phyloP scores from a whole-genome alignment of 2,888 invertebrate species.

The Phytoseiulus persimilis region DNA sequence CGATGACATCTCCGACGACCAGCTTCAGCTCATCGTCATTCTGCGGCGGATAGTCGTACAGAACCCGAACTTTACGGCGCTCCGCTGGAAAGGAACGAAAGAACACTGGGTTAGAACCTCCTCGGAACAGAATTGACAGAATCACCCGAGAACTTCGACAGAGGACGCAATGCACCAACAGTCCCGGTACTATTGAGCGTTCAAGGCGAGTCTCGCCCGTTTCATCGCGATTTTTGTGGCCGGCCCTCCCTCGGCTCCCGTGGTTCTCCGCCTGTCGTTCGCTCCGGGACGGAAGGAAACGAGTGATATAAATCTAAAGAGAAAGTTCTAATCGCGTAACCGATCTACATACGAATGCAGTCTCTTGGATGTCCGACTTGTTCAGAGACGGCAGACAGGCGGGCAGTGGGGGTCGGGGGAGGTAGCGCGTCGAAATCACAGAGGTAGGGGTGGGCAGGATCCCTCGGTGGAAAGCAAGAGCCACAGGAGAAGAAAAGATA shows the following conservation, averaged over 20 bases:
- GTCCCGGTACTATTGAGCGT: too few relatives aligned
- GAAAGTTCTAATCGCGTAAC: background rate
- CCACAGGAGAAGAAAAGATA: background rate
- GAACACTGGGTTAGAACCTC: background rate
- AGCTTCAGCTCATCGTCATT: constrained; percentile 28
- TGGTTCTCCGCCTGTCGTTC: background rate
- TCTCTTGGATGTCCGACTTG: background rate
- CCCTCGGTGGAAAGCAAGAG: background rate
- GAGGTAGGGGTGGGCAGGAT: background rate
- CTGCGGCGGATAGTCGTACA: constrained; percentile 31
- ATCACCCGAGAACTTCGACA: too few relatives aligned
- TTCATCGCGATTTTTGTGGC: too few relatives aligned
- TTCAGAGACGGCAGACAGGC: background rate
- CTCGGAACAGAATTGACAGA: too few relatives aligned
- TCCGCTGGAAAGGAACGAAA: constrained; percentile 10
- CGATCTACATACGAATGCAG: background rate
- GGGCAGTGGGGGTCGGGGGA: background rate
- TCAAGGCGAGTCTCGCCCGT: too few relatives aligned
- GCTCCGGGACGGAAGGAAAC: background rate
- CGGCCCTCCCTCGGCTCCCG: background rate
- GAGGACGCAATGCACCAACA: too few relatives aligned
- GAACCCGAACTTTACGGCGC: constrained; percentile 27
- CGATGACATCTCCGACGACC: constrained; percentile 36
- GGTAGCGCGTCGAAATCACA: background rate
- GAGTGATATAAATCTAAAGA: background rate